phyloP scores from a whole-genome alignment of 2,113 vertebrate species.

The Ophiodon elongatus region DNA sequence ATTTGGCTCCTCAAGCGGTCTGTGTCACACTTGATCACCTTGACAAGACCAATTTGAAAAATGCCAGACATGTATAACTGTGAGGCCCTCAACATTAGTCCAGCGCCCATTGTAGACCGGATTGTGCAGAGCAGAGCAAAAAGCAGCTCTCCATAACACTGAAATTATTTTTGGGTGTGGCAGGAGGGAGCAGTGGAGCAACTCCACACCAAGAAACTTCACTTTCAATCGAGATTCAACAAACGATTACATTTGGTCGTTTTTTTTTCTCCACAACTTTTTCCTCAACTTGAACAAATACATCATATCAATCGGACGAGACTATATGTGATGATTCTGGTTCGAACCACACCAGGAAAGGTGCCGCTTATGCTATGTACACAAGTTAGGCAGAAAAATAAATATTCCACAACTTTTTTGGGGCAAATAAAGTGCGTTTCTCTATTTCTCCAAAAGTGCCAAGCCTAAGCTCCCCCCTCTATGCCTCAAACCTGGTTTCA shows the following conservation, averaged over 20 bases:
- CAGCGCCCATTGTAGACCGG: slow-evolving; percentile 13
- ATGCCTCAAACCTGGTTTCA: slow-evolving; percentile 86
- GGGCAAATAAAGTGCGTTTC: slow-evolving; percentile 47
- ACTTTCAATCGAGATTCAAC: slow-evolving; percentile 50
- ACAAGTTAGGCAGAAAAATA: not conserved
- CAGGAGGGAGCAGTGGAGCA: slow-evolving; percentile 56
- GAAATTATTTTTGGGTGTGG: slow-evolving; percentile 82
- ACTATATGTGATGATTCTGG: not conserved
- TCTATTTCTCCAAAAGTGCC: slow-evolving; percentile 65
- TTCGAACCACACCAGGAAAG: slow-evolving; percentile 11
- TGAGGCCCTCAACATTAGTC: not conserved
- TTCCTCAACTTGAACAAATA: slow-evolving; percentile 8
- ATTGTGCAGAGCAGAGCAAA: slow-evolving; percentile 29
- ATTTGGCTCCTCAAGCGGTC: slow-evolving; percentile 7
- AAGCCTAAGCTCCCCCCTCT: slow-evolving; percentile 67
- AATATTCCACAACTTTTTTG: slow-evolving; percentile 10
- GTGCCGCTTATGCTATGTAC: not conserved
- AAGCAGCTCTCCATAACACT: slow-evolving; percentile 24
- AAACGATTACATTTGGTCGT: slow-evolving; percentile 2
- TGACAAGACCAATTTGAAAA: slow-evolving; percentile 59
- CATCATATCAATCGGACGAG: not conserved
- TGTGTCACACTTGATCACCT: slow-evolving; percentile 55
- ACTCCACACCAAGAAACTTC: slow-evolving; percentile 46
- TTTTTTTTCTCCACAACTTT: not conserved
- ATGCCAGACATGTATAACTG: slow-evolving; percentile 51